Percentiles rank a stretch among this genome's conserved stretches.
phyloP scores from a whole-genome alignment of 2,797 vertebrate species.

The Eulemur albifrons region DNA sequence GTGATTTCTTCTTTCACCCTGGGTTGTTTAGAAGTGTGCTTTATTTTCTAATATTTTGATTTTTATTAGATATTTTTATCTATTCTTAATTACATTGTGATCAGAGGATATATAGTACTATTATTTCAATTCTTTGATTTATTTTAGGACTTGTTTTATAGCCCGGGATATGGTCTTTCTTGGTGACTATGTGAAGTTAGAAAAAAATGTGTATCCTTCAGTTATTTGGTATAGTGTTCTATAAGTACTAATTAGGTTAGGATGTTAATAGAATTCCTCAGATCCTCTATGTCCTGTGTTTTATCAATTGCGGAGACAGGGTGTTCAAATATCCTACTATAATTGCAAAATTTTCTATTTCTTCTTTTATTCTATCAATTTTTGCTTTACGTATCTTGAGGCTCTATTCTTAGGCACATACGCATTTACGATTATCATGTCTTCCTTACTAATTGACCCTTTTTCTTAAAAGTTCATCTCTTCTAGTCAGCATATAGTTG shows the following conservation, averaged over 20 bases:
- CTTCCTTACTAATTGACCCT: not conserved
- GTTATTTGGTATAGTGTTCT: not conserved
- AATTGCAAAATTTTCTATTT: not conserved
- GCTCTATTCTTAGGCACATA: not conserved
- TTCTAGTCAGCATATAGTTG: not conserved
- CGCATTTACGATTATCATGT: not conserved
- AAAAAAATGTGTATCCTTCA: not conserved
- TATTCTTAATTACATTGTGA: not conserved
- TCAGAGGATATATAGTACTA: not conserved
- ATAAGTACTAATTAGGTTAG: not conserved
- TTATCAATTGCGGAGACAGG: not conserved
- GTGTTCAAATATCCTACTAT: not conserved
- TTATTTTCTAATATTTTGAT: not conserved
- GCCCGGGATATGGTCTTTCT: not conserved
- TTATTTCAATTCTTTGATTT: constrained; percentile 3
- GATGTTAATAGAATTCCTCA: not conserved
- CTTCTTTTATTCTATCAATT: not conserved
- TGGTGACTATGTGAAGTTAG: not conserved
- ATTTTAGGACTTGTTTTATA: not conserved
- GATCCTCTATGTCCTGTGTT: not conserved
- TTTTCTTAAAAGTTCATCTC: not conserved
- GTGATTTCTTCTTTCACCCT: constrained; percentile 26
- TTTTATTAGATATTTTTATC: not conserved
- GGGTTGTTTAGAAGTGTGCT: not conserved
- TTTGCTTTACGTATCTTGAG: not conserved